phyloP scores from a whole-genome alignment of 1,140 invertebrate species.

The Archivesica marissinica region DNA sequence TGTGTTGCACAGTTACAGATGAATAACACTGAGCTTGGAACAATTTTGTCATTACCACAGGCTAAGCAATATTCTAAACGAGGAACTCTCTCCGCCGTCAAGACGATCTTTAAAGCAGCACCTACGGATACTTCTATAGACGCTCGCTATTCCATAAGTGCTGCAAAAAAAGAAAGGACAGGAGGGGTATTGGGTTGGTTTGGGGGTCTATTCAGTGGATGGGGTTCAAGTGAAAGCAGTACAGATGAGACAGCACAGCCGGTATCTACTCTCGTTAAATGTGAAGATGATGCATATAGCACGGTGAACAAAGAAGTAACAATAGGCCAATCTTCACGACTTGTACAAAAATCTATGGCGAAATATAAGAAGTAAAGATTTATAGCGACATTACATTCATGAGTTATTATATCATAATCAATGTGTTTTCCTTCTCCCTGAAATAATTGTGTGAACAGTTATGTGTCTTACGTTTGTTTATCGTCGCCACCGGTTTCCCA shows the following conservation, averaged over 20 bases:
- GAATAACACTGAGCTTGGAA: neutral
- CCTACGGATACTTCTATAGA: neutral
- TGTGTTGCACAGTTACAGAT: neutral
- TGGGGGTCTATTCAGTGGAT: neutral
- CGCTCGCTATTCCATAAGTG: neutral
- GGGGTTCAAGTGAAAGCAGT: neutral
- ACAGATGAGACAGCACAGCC: neutral
- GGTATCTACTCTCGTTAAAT: neutral
- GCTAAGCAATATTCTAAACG: constrained; percentile 12
- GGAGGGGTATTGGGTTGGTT: neutral
- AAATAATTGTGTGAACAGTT: too few species aligned
- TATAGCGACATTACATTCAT: too few species aligned
- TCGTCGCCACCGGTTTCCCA: too few species aligned
- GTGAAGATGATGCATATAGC: neutral
- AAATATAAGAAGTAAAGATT: neutral
- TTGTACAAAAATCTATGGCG: neutral
- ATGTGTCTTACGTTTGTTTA: too few species aligned
- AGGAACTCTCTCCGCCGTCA: neutral
- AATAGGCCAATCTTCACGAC: neutral
- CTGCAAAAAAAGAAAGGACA: neutral
- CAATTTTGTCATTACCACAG: neutral
- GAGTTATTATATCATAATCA: too few species aligned
- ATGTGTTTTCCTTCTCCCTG: too few species aligned
- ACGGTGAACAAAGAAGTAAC: neutral
- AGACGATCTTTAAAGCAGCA: neutral